Percentiles rank a stretch among this genome's conserved stretches.
These are phyloP conservation scores for Tenthredo mesomela DNA, from an alignment of 2,888 invertebrate genomes.

Conservation along the genomic window DNA sequence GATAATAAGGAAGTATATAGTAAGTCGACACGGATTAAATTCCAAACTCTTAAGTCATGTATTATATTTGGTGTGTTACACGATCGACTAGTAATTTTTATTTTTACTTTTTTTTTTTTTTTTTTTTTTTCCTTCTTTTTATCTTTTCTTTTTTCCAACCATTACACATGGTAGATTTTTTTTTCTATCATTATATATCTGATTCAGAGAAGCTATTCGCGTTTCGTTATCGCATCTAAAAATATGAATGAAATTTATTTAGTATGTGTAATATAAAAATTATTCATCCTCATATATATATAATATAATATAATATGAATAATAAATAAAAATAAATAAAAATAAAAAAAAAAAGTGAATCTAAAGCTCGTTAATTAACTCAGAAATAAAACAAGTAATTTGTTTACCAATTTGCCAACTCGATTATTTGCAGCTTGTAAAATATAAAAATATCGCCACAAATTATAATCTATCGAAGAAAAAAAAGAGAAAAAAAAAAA, in stretches of 20 bases:
- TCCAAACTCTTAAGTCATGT: neutral
- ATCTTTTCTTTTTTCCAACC: neutral
- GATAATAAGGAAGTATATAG: slow-evolving; percentile 1
- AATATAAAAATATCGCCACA: no score
- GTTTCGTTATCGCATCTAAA: neutral
- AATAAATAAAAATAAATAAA: no score
- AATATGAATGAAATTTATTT: no score
- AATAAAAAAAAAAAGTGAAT: no score
- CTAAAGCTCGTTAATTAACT: no score
- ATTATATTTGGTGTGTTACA: slow-evolving; percentile 11
- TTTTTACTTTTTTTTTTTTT: neutral
- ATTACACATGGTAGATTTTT: neutral
- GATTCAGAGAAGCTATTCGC: neutral
- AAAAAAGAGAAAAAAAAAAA: neutral
- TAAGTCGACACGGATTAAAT: neutral
- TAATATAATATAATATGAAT: no score
- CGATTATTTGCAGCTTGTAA: no score
- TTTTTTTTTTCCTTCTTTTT: neutral
- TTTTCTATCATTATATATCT: neutral
- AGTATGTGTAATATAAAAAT: no score
- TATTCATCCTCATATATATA: no score
- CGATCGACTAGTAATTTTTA: neutral
- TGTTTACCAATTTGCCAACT: no score
- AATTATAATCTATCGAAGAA: no score
- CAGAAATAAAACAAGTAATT: no score